Conservation (phyloP, 1,140 invertebrate species). For the Cotesia typhae region DNA sequence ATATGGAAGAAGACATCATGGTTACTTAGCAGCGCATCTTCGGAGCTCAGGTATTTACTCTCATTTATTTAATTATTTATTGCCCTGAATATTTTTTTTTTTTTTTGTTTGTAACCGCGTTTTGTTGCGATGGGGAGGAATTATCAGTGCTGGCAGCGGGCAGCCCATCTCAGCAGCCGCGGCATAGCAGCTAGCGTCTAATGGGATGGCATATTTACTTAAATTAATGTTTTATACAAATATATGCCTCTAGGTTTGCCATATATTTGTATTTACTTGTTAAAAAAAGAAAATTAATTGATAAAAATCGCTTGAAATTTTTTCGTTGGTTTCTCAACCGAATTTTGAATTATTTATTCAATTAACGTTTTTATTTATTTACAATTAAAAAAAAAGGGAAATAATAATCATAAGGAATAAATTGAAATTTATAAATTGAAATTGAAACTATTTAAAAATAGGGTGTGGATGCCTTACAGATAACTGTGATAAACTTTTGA, state of each 20-base stretch:
- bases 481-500: no score
- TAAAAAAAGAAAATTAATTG: no score
- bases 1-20: background rate
- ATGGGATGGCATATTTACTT: slow-evolving; percentile 46
- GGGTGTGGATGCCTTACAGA: no score
- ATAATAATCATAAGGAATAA: no score
- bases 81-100: background rate
- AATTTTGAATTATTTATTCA: background rate
- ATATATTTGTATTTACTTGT: no score
- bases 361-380: background rate
- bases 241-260: slow-evolving; percentile 27
- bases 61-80: slow-evolving; percentile 4
- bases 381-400: no score
- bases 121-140: slow-evolving; percentile 31
- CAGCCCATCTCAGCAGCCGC: slow-evolving; percentile 61
- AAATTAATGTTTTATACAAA: slow-evolving; percentile 8
- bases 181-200: slow-evolving; percentile 62
- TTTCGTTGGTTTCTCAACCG: no score
- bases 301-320: no score
- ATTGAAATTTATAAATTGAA: no score
- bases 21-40: slow-evolving; percentile 2
- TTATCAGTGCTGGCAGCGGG: slow-evolving; percentile 62
- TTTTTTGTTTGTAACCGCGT: slow-evolving; percentile 12
- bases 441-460: no score
- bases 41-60: slow-evolving; percentile 7